Evolutionary conservation across 2,113 vertebrate genomes (phyloP).

Genomic region (Odontophorus gujanensis): DNA sequence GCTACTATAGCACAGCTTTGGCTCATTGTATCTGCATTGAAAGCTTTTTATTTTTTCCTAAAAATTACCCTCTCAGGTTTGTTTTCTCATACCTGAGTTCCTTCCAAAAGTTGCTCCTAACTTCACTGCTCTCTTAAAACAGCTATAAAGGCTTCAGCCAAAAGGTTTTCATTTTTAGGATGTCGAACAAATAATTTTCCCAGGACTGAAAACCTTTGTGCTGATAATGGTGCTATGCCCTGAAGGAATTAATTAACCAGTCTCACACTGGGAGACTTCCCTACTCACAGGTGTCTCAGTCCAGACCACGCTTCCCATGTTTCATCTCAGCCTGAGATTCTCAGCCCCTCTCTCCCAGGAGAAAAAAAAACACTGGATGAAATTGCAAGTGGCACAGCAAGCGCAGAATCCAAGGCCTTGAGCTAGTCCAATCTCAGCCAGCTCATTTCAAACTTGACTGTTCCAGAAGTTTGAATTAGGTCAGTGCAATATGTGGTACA

Average conservation of each 20-base stretch:
- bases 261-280: background rate
- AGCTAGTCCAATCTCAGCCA: background rate
- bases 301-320: background rate
- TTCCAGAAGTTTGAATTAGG: background rate
- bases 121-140: background rate
- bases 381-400: background rate
- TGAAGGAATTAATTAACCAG: background rate
- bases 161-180: background rate
- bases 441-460: background rate
- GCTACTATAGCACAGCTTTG: background rate
- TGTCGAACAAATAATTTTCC: background rate
- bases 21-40: background rate
- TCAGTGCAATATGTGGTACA: background rate
- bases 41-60: background rate
- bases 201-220: background rate
- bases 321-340: rapidly evolving
- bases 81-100: background rate
- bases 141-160: background rate
- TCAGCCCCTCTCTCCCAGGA: background rate
- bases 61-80: background rate
- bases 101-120: background rate
- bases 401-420: background rate
- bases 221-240: background rate
- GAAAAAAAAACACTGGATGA: background rate
- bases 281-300: background rate